Evolutionary conservation across 2,797 vertebrate species (phyloP).

Genomic region (Delichon dasypus): DNA sequence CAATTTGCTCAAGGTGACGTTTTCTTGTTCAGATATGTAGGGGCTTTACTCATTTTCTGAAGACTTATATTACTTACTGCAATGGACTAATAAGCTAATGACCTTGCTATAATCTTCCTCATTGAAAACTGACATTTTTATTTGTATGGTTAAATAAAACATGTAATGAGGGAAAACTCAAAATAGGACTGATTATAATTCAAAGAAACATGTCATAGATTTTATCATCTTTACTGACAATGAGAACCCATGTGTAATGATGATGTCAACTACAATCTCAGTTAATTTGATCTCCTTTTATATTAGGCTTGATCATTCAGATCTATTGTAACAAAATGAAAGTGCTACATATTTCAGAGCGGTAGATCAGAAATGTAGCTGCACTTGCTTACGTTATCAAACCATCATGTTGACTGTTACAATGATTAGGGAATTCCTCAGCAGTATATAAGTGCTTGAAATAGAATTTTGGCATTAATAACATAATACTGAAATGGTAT

Average conservation of each 20-base stretch:
- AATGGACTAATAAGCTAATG: slow-evolving; percentile 53
- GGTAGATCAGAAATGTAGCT: slow-evolving; percentile 12
- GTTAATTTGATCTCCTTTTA: slow-evolving; percentile 39
- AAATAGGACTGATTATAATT: slow-evolving; percentile 34
- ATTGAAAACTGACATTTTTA: slow-evolving; percentile 60
- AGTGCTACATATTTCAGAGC: background rate
- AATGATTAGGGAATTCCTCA: background rate
- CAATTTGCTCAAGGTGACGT: slow-evolving; percentile 56
- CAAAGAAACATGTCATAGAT: slow-evolving; percentile 35
- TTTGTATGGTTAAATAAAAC: slow-evolving; percentile 72
- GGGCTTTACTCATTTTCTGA: slow-evolving; percentile 51
- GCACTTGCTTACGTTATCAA: slow-evolving; percentile 17
- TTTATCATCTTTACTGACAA: slow-evolving; percentile 58
- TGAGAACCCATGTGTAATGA: slow-evolving; percentile 57
- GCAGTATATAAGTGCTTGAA: background rate
- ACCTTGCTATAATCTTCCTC: slow-evolving; percentile 68
- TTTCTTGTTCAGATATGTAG: slow-evolving; percentile 24
- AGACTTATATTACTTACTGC: slow-evolving; percentile 45
- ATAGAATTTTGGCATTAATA: slow-evolving; percentile 3
- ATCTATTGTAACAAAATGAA: slow-evolving; percentile 41
- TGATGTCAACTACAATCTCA: slow-evolving; percentile 39
- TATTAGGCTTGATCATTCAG: slow-evolving; percentile 30
- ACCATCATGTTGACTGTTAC: background rate
- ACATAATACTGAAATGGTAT: background rate
- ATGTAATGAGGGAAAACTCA: slow-evolving; percentile 31